Percentiles rank a stretch among this genome's conserved stretches.
These are phyloP conservation scores for Myotis vivesi DNA, from an alignment of 2,797 vertebrate species.

Conservation along the genomic window DNA sequence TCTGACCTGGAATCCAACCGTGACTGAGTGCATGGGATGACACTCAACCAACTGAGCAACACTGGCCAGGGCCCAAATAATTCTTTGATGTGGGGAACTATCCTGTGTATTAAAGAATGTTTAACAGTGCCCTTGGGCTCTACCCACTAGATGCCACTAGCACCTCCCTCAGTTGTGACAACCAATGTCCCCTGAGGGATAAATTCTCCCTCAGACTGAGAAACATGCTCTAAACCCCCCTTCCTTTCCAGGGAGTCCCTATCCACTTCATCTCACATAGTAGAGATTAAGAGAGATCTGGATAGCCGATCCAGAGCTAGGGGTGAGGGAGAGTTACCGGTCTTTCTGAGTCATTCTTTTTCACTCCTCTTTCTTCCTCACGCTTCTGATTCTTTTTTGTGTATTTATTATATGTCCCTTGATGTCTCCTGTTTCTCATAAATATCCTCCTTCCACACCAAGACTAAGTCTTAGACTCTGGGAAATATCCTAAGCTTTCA, in stretches of 20 bases:
- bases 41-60: not conserved
- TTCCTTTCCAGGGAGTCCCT: not conserved
- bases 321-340: not conserved
- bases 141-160: not conserved
- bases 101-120: not conserved
- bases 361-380: not conserved
- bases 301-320: not conserved
- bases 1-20: not conserved
- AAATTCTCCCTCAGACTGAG: not conserved
- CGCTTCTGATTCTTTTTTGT: not conserved
- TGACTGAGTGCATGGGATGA: not conserved
- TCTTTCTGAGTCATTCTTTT: not conserved
- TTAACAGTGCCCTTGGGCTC: not conserved
- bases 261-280: not conserved
- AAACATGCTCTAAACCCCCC: not conserved
- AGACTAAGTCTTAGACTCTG: not conserved
- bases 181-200: not conserved
- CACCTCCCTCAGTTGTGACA: not conserved
- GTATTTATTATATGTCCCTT: not conserved
- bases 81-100: not conserved
- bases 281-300: not conserved
- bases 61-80: not conserved
- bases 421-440: not conserved
- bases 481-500: not conserved
- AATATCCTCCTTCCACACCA: not conserved